Conservation (phyloP, 2,888 invertebrate genomes). For the Teleogryllus oceanicus region DNA sequence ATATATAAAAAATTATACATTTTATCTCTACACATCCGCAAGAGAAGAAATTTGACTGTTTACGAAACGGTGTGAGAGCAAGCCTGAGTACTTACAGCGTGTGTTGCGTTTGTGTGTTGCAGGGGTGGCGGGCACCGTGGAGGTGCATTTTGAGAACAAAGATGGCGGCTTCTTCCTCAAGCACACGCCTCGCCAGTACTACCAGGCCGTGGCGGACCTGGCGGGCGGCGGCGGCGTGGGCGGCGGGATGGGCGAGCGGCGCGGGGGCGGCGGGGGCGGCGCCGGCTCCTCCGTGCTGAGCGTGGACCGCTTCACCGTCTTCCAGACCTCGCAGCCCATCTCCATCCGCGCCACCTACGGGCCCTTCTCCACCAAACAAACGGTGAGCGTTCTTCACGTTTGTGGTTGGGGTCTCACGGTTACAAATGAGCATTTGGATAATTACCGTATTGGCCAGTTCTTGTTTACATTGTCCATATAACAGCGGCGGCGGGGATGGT, state of each 20-base stretch:
- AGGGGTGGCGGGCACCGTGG: slow-evolving; percentile 70
- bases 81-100: too few relatives aligned
- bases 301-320: slow-evolving; percentile 84
- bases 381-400: slow-evolving; percentile 52
- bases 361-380: slow-evolving; percentile 92
- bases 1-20: too few relatives aligned
- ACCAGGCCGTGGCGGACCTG: slow-evolving; percentile 45
- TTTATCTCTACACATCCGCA: too few relatives aligned
- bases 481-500: too few relatives aligned
- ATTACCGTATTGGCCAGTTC: too few relatives aligned
- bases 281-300: slow-evolving; percentile 69
- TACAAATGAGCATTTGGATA: too few relatives aligned
- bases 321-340: slow-evolving; percentile 86
- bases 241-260: slow-evolving; percentile 39
- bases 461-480: too few relatives aligned
- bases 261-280: slow-evolving; percentile 39
- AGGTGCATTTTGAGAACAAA: slow-evolving; percentile 88
- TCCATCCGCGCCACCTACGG: slow-evolving; percentile 90
- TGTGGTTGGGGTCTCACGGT: too few relatives aligned
- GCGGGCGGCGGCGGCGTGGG: slow-evolving; percentile 40
- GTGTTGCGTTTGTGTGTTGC: slow-evolving; percentile 39
- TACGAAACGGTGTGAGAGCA: too few relatives aligned
- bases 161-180: slow-evolving; percentile 88
- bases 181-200: slow-evolving; percentile 72
- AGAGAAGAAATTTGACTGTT: too few relatives aligned